Evolutionary conservation across 2,113 vertebrate species (phyloP).

Genomic region (Engystomops pustulosus): DNA sequence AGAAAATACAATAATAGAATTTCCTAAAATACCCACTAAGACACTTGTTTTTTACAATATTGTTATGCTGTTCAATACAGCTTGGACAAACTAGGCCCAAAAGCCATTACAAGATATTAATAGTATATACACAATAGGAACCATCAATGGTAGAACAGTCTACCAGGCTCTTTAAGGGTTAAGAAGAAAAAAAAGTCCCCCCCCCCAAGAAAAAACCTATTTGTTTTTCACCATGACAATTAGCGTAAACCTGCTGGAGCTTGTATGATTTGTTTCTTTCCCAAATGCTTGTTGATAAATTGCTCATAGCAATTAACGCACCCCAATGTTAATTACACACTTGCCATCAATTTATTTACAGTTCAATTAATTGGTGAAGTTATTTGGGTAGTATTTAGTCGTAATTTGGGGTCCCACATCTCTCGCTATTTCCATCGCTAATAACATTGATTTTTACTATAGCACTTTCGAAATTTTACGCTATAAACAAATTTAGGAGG

Average conservation of each 20-base stretch:
- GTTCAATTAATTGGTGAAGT: slow-evolving; percentile 23
- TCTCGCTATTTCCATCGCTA: slow-evolving; percentile 4
- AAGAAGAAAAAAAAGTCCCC: not conserved
- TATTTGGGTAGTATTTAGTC: not conserved
- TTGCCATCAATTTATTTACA: slow-evolving; percentile 30
- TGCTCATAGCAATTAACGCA: slow-evolving; percentile 19
- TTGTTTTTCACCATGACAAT: slow-evolving; percentile 8
- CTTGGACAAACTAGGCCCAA: too few species aligned
- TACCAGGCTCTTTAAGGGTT: not conserved
- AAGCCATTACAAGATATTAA: not conserved
- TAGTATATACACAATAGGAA: not conserved
- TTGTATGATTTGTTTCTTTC: slow-evolving; percentile 37
- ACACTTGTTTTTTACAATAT: too few species aligned
- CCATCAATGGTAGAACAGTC: not conserved
- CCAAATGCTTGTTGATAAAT: slow-evolving; percentile 34
- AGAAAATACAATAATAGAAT: too few species aligned
- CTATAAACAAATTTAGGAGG: not conserved
- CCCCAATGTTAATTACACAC: slow-evolving; percentile 17
- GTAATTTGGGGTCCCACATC: slow-evolving; percentile 22
- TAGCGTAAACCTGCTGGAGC: slow-evolving; percentile 10
- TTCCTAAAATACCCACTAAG: too few species aligned
- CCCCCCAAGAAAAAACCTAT: not conserved
- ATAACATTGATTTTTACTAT: slow-evolving; percentile 17
- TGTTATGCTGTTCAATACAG: too few species aligned
- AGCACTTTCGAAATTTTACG: not conserved